Conservation (phyloP, 1,140 invertebrate species). For the Drosophila paulistorum region DNA sequence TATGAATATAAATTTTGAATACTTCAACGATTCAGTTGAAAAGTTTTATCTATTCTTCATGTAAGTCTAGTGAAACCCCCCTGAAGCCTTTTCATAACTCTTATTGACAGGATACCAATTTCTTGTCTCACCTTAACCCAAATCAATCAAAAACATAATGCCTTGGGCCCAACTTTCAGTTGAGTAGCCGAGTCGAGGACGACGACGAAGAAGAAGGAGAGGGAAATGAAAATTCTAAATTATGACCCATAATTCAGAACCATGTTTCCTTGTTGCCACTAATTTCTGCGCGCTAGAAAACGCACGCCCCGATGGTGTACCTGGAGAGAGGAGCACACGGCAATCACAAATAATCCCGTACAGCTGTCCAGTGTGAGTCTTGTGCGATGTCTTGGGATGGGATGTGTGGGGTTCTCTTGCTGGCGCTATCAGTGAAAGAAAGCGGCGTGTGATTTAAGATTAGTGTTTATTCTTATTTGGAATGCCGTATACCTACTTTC, state of each 20-base stretch:
- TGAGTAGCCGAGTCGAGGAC: background rate
- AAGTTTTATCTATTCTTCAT: too few relatives aligned
- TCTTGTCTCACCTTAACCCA: conserved; percentile 39
- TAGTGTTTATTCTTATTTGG: conserved; percentile 38
- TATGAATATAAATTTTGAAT: too few relatives aligned
- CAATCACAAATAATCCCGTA: conserved; percentile 54
- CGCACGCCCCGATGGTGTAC: conserved; percentile 9
- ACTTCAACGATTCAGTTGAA: too few relatives aligned
- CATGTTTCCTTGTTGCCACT: conserved; percentile 36
- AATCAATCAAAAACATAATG: conserved; percentile 45
- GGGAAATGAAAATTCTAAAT: conserved; percentile 50
- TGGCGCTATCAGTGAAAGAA: conserved; percentile 58
- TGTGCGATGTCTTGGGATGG: conserved; percentile 27
- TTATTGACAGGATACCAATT: conserved; percentile 8
- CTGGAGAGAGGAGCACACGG: conserved; percentile 23
- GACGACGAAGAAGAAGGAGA: background rate
- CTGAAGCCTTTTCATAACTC: conserved; percentile 30
- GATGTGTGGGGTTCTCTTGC: conserved; percentile 26
- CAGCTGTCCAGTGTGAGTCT: conserved; percentile 49
- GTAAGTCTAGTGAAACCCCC: background rate
- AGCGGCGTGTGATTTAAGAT: conserved; percentile 60
- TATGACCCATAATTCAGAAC: conserved; percentile 59
- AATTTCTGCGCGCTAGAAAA: conserved; percentile 40
- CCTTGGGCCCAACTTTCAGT: background rate
- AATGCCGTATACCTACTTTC: conserved; percentile 31